Conservation (phyloP, 37 sponge, comb jelly and placozoan genomes). For the Chondrilla cf. caribensis region DNA sequence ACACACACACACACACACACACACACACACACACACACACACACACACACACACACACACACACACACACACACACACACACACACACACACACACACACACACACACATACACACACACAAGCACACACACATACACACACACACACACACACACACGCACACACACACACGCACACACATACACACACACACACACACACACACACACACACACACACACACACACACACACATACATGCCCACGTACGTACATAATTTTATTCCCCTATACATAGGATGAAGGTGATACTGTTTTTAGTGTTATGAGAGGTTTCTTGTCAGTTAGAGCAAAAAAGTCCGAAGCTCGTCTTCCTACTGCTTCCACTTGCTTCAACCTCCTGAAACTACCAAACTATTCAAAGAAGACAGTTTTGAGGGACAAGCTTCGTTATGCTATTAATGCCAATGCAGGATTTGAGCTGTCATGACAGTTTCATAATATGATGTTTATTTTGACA, state of each 20-base stretch:
- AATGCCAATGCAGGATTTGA: constrained; percentile 93
- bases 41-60: too few species aligned
- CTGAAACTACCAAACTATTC: constrained; percentile 93
- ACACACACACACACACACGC: too few species aligned
- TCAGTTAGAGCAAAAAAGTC: constrained; percentile 30
- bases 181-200: too few species aligned
- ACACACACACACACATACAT: not conserved
- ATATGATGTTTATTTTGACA: too few species aligned
- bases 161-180: too few species aligned
- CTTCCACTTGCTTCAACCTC: constrained; percentile 98
- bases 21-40: too few species aligned
- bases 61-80: too few species aligned
- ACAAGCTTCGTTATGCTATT: constrained; percentile 92
- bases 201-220: too few species aligned
- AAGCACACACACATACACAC: too few species aligned
- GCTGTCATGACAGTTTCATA: constrained; percentile 87
- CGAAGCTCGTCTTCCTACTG: constrained; percentile 82
- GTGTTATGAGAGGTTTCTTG: constrained; percentile 80
- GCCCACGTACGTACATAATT: not conserved
- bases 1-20: too few species aligned
- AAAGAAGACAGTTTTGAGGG: constrained; percentile 75
- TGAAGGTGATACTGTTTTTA: constrained; percentile 56
- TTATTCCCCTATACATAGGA: constrained; percentile 34
- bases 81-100: too few species aligned
- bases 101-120: too few species aligned